These are phyloP conservation scores for Macrophya annulata DNA, from an alignment of 2,888 invertebrate genomes.

Conservation along the genomic window DNA sequence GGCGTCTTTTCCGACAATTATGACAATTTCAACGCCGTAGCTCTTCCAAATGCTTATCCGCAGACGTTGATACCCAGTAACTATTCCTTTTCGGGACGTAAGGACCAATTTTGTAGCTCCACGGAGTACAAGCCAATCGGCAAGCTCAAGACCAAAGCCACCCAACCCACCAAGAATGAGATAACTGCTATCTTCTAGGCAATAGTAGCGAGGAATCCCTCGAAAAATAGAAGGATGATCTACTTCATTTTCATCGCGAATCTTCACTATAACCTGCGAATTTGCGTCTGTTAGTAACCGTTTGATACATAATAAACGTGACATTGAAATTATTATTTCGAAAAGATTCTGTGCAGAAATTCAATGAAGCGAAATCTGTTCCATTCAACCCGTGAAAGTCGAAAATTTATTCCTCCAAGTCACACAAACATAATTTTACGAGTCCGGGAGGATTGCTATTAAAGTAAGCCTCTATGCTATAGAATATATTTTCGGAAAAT, in stretches of 20 bases:
- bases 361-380: not conserved
- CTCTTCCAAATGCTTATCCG: conserved; percentile 86
- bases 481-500: too few relatives aligned
- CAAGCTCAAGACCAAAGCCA: conserved; percentile 94
- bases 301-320: not conserved
- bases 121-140: conserved; percentile 91
- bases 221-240: conserved; percentile 69
- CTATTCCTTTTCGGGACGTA: conserved; percentile 90
- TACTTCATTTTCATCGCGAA: conserved; percentile 57
- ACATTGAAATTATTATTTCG: too few relatives aligned
- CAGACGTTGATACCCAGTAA: conserved; percentile 91
- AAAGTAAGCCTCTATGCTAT: too few relatives aligned
- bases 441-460: not conserved
- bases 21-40: conserved; percentile 85
- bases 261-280: conserved; percentile 64
- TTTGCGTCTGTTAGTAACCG: not conserved
- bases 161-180: conserved; percentile 90
- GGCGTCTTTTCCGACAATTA: conserved; percentile 87
- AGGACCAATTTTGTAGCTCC: conserved; percentile 91
- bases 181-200: conserved; percentile 81
- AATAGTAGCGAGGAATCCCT: conserved; percentile 80
- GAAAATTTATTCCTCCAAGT: too few relatives aligned
- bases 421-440: too few relatives aligned
- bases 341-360: too few relatives aligned
- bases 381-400: too few relatives aligned